phyloP scores from a whole-genome alignment of 2,113 vertebrate genomes.

The Poicephalus gulielmi region DNA sequence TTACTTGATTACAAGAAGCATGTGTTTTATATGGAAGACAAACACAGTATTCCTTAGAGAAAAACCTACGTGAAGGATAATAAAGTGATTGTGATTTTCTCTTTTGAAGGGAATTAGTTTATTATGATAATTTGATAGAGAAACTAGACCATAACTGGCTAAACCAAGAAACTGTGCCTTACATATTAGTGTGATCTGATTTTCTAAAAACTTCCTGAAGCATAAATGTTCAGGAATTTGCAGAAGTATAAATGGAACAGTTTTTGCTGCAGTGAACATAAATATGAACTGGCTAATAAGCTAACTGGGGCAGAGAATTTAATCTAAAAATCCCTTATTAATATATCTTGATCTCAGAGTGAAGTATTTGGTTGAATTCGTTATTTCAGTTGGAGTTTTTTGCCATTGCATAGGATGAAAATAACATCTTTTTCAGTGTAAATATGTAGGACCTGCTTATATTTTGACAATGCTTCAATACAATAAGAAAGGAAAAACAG shows the following conservation, averaged over 20 bases:
- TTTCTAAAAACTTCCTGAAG: constrained; percentile 46
- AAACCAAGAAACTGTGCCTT: constrained; percentile 40
- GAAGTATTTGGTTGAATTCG: constrained; percentile 19
- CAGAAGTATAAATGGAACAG: constrained; percentile 54
- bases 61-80: not conserved
- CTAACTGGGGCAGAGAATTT: constrained; percentile 52
- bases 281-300: constrained; percentile 56
- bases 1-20: not conserved
- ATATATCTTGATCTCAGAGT: constrained; percentile 29
- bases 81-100: not conserved
- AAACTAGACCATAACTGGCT: constrained; percentile 46
- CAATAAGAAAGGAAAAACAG: not conserved
- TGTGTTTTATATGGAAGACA: not conserved
- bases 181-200: constrained; percentile 47
- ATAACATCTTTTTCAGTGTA: not conserved
- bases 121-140: constrained; percentile 30
- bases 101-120: constrained; percentile 27
- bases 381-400: not conserved
- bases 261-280: constrained; percentile 53
- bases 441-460: not conserved
- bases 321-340: constrained; percentile 42
- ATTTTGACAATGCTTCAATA: not conserved
- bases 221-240: constrained; percentile 62
- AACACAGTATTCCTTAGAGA: not conserved
- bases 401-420: not conserved